Conservation (phyloP, 2,797 vertebrate species). For the Chaunax sp. region DNA sequence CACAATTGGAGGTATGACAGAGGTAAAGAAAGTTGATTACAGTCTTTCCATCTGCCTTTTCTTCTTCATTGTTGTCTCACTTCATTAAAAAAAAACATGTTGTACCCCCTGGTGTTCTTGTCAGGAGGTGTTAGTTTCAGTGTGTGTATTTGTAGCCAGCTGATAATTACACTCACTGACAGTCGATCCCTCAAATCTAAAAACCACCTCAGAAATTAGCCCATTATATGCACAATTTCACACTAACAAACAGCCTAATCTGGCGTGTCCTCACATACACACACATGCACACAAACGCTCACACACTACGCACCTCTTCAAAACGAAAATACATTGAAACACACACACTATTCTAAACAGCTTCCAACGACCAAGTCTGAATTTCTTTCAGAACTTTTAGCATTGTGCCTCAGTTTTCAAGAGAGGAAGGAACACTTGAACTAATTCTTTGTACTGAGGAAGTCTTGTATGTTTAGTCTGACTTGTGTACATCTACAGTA, state of each 20-base stretch:
- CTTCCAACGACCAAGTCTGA: neutral
- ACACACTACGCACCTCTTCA: neutral
- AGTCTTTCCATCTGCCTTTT: slow-evolving; percentile 1
- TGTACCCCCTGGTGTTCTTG: neutral
- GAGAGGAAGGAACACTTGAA: neutral
- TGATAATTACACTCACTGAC: slow-evolving; percentile 50
- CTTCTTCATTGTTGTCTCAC: neutral
- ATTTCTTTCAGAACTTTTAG: neutral
- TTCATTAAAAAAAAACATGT: neutral
- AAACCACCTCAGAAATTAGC: slow-evolving; percentile 34
- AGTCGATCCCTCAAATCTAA: slow-evolving; percentile 19
- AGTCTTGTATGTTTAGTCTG: neutral
- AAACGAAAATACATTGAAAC: neutral
- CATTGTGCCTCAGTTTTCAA: neutral
- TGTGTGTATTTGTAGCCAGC: slow-evolving; percentile 9
- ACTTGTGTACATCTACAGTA: neutral
- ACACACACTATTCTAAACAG: neutral
- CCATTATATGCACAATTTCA: slow-evolving; percentile 64
- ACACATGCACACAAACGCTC: neutral
- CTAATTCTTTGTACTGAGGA: no score
- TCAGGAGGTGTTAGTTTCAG: slow-evolving; percentile 2
- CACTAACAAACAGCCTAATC: slow-evolving; percentile 32
- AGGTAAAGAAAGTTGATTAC: slow-evolving; percentile 23
- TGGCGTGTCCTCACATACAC: slow-evolving; percentile 14
- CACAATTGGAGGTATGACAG: neutral